Conservation (phyloP, 2,797 vertebrate genomes). For the Pteronotus mesoamericanus region DNA sequence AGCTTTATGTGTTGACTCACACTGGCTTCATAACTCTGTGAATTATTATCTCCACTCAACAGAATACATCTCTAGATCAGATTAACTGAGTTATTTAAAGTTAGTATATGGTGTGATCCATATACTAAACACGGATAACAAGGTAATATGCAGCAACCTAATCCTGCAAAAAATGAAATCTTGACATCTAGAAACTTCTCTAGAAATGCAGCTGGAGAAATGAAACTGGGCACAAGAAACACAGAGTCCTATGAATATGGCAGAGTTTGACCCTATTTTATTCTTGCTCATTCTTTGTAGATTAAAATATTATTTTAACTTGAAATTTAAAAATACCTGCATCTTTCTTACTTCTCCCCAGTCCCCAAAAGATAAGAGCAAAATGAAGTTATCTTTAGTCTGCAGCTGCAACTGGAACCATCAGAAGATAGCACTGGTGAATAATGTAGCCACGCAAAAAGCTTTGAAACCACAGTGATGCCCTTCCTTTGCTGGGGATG, state of each 20-base stretch:
- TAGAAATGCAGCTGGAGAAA: background rate
- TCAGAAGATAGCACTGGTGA: constrained; percentile 21
- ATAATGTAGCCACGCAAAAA: background rate
- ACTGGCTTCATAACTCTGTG: background rate
- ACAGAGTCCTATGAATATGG: background rate
- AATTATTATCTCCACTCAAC: background rate
- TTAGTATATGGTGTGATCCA: background rate
- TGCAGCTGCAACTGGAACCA: constrained; percentile 31
- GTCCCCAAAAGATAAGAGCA: constrained; percentile 39
- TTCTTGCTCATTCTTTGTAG: background rate
- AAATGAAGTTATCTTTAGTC: constrained; percentile 62
- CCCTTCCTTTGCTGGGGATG: background rate
- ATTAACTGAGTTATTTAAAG: constrained; percentile 14
- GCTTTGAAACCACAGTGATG: constrained; percentile 13
- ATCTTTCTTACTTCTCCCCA: constrained; percentile 29
- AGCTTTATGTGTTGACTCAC: background rate
- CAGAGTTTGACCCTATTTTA: constrained; percentile 29
- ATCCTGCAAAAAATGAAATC: constrained; percentile 30
- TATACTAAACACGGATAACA: too few relatives aligned
- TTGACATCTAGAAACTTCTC: constrained; percentile 17
- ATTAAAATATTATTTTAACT: constrained; percentile 56
- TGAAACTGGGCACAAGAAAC: background rate
- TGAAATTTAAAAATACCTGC: constrained; percentile 50
- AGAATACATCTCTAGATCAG: background rate
- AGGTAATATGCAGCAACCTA: constrained; percentile 3